Evolutionary conservation across 2,888 invertebrate genomes (phyloP).

Genomic region (Oxytorus armatus): DNA sequence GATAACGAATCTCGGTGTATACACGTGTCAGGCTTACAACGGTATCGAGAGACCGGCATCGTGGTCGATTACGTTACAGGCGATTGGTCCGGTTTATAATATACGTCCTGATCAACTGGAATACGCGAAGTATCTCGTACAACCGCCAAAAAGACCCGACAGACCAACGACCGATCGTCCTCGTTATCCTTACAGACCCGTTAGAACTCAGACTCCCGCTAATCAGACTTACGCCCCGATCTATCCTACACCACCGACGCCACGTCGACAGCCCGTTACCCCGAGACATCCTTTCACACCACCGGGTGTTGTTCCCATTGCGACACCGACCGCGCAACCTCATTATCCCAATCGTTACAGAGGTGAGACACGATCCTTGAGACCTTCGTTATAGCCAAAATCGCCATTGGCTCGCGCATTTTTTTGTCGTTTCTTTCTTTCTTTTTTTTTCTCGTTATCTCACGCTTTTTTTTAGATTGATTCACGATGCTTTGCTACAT

Average conservation of each 20-base stretch:
- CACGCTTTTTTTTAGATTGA: too few relatives aligned
- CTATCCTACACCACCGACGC: conserved; percentile 74
- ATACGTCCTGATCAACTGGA: conserved; percentile 86
- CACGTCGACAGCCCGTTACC: conserved; percentile 70
- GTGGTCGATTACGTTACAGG: conserved; percentile 90
- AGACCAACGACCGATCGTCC: conserved; percentile 80
- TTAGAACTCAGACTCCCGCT: conserved; percentile 75
- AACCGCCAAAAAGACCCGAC: conserved; percentile 84
- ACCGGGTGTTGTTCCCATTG: conserved; percentile 76
- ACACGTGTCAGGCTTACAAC: conserved; percentile 96
- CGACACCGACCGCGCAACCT: conserved; percentile 63
- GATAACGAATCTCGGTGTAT: conserved; percentile 91
- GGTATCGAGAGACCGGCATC: conserved; percentile 91
- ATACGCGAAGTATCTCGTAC: conserved; percentile 87
- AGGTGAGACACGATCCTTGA: conserved; percentile 78
- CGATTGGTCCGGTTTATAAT: conserved; percentile 89
- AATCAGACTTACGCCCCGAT: conserved; percentile 82
- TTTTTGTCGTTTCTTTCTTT: not conserved
- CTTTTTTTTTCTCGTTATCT: too few relatives aligned
- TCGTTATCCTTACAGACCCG: conserved; percentile 79
- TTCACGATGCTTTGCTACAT: too few relatives aligned
- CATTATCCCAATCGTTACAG: conserved; percentile 66
- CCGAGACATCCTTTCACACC: conserved; percentile 75
- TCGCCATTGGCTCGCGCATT: not conserved
- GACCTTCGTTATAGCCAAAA: too few relatives aligned